These are phyloP conservation scores for Ploceus nigricollis DNA, from an alignment of 2,113 vertebrate genomes.

Conservation along the genomic window DNA sequence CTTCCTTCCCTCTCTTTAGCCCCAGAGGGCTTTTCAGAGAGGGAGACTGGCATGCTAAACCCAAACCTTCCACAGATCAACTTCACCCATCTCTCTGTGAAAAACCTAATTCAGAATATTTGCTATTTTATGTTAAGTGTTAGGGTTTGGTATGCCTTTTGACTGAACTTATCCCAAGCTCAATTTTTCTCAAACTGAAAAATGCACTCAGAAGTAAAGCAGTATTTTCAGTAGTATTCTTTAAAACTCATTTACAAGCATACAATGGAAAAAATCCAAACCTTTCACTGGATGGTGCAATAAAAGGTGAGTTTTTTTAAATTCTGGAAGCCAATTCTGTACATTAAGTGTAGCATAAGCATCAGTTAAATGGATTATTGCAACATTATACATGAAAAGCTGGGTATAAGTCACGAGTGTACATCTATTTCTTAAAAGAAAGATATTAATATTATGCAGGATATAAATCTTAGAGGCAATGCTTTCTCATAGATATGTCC, in stretches of 20 bases:
- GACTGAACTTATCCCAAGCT: background rate
- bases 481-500: background rate
- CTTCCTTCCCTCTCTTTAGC: background rate
- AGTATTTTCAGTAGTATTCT: background rate
- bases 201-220: background rate
- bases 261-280: background rate
- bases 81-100: background rate
- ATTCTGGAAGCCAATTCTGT: background rate
- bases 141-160: background rate
- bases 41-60: background rate
- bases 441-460: background rate
- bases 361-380: background rate
- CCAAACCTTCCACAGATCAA: background rate
- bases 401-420: background rate
- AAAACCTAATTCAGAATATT: background rate
- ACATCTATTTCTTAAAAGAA: background rate
- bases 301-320: background rate
- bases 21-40: background rate
- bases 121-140: background rate
- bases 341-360: background rate
- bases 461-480: background rate
- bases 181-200: background rate
- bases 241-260: background rate
- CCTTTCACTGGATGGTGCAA: background rate
- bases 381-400: background rate